A percentile compares a stretch with the other conserved stretches of the same genome.
These are phyloP conservation scores for Melanotaenia boesemani DNA, from an alignment of 2,797 vertebrate species.

Conservation along the genomic window DNA sequence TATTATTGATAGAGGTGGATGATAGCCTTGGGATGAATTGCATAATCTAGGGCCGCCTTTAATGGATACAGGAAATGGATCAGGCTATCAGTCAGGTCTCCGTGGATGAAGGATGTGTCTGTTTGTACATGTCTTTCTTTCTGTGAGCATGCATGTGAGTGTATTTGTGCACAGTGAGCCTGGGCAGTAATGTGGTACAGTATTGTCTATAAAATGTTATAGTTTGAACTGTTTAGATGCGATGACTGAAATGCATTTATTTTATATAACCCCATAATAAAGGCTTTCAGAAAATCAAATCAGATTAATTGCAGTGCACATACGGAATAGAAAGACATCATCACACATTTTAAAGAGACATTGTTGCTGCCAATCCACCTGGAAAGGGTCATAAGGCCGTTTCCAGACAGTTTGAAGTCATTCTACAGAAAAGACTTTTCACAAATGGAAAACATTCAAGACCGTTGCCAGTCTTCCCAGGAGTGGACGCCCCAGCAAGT, in stretches of 20 bases:
- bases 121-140: constrained; percentile 49
- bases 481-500: too few species aligned
- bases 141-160: constrained; percentile 10
- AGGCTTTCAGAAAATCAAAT: neutral
- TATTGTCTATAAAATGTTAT: neutral
- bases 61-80: constrained; percentile 83
- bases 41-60: constrained; percentile 78
- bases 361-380: too few species aligned
- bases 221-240: constrained; percentile 3
- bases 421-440: too few species aligned
- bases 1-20: constrained; percentile 84
- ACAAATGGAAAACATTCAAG: too few species aligned
- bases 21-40: constrained; percentile 81
- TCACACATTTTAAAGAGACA: too few species aligned
- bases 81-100: constrained; percentile 76
- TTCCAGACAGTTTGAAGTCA: too few species aligned
- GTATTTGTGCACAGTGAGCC: constrained; percentile 10
- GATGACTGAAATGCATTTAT: constrained; percentile 8
- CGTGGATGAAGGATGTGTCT: constrained; percentile 66
- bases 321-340: neutral
- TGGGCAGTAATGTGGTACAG: neutral
- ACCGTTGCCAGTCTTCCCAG: too few species aligned
- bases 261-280: neutral
- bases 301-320: neutral
- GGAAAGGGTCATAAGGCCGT: too few species aligned